Percentiles rank a stretch among this genome's conserved stretches.
Evolutionary conservation across 2,113 vertebrate species (phyloP).

Genomic region (Kryptolebias marmoratus): DNA sequence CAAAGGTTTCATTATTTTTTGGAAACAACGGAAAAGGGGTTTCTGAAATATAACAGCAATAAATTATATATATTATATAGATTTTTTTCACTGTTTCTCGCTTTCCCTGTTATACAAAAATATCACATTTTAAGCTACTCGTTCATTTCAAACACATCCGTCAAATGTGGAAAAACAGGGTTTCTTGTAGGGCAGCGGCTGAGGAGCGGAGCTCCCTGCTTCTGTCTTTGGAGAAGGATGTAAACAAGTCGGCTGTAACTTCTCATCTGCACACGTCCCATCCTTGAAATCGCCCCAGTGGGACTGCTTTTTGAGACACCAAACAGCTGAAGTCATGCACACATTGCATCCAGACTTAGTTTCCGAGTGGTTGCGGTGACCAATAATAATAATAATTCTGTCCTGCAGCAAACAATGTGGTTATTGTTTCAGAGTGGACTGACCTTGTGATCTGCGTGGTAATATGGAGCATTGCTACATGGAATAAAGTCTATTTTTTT

Average conservation of each 20-base stretch:
- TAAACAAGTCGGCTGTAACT: constrained; percentile 53
- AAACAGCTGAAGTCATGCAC: constrained; percentile 19
- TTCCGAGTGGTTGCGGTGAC: constrained; percentile 44
- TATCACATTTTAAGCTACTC: constrained; percentile 70
- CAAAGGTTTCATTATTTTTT: constrained; percentile 30
- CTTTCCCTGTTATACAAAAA: constrained; percentile 74
- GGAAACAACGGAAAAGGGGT: constrained; percentile 45
- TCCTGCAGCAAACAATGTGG: constrained; percentile 35
- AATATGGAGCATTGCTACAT: constrained; percentile 76
- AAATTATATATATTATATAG: constrained; percentile 80
- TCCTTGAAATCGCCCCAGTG: constrained; percentile 18
- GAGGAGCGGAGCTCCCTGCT: constrained; percentile 27
- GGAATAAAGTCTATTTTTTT: constrained; percentile 66
- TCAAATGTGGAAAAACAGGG: constrained; percentile 30
- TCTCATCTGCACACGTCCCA: constrained; percentile 25
- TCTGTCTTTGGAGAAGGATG: constrained; percentile 63
- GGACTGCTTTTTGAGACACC: constrained; percentile 16
- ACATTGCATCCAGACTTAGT: constrained; percentile 42
- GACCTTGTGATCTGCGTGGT: constrained; percentile 53
- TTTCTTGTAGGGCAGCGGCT: constrained; percentile 40
- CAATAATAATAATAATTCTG: constrained; percentile 38
- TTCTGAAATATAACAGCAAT: constrained; percentile 73
- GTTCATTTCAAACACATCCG: constrained; percentile 58
- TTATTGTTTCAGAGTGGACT: constrained; percentile 33
- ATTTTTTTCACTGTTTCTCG: constrained; percentile 63